Percentiles rank a stretch among this genome's conserved stretches.
Evolutionary conservation across 2,888 invertebrate genomes (phyloP).

Genomic region (Synergus japonicus): DNA sequence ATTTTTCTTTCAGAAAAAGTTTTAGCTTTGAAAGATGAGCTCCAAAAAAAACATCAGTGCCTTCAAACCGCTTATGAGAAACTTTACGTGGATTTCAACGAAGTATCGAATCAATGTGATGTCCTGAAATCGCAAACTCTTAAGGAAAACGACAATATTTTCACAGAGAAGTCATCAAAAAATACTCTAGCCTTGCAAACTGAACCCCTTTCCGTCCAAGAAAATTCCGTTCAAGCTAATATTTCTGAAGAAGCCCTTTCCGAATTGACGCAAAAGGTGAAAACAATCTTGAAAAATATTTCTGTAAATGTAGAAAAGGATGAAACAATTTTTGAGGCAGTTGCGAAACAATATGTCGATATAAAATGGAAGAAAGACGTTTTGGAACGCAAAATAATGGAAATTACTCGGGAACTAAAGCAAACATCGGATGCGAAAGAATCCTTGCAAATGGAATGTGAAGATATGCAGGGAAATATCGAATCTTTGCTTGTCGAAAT

Average conservation of each 20-base stretch:
- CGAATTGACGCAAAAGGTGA: slow-evolving; percentile 66
- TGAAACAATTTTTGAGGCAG: slow-evolving; percentile 64
- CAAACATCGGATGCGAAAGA: slow-evolving; percentile 68
- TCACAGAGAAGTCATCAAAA: slow-evolving; percentile 44
- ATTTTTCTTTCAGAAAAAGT: slow-evolving; percentile 70
- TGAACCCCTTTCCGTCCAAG: slow-evolving; percentile 42
- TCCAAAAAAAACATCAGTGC: slow-evolving; percentile 79
- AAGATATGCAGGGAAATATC: slow-evolving; percentile 73
- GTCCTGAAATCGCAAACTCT: slow-evolving; percentile 38
- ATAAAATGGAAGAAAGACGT: slow-evolving; percentile 73
- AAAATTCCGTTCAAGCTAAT: slow-evolving; percentile 23
- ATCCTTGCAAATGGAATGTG: slow-evolving; percentile 68
- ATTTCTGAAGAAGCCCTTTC: slow-evolving; percentile 62
- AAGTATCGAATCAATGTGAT: slow-evolving; percentile 69
- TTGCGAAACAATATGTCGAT: slow-evolving; percentile 68
- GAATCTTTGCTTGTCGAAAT: slow-evolving; percentile 69
- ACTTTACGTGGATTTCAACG: slow-evolving; percentile 72
- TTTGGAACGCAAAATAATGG: slow-evolving; percentile 73
- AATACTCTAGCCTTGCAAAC: slow-evolving; percentile 6
- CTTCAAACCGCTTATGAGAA: slow-evolving; percentile 80
- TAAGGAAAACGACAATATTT: slow-evolving; percentile 42
- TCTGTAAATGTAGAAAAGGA: slow-evolving; percentile 72
- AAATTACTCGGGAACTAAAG: slow-evolving; percentile 69
- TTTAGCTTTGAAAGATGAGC: slow-evolving; percentile 74
- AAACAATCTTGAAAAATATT: slow-evolving; percentile 73